These are phyloP conservation scores for Chesias legatella DNA, from an alignment of 2,888 invertebrate species.

Conservation along the genomic window DNA sequence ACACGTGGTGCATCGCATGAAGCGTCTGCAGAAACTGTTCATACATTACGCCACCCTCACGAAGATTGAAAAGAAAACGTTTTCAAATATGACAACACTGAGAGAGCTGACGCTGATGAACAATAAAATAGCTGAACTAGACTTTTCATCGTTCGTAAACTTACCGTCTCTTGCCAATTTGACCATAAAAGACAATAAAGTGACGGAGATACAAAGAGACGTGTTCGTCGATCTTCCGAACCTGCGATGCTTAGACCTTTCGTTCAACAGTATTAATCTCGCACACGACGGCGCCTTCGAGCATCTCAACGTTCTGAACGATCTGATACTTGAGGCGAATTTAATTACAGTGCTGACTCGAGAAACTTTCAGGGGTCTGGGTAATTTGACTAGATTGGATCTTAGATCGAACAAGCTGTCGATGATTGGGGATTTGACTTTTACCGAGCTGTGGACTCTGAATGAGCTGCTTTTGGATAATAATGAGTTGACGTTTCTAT, in stretches of 20 bases:
- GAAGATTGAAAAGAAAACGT: slow-evolving; percentile 85
- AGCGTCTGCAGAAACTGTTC: slow-evolving; percentile 83
- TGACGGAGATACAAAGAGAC: slow-evolving; percentile 86
- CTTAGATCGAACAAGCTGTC: slow-evolving; percentile 87
- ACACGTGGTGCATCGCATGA: slow-evolving; percentile 83
- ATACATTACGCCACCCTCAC: slow-evolving; percentile 87
- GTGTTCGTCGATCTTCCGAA: slow-evolving; percentile 88
- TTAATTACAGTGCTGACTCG: slow-evolving; percentile 87
- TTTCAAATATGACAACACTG: slow-evolving; percentile 86
- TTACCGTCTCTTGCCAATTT: slow-evolving; percentile 85
- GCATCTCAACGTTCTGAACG: slow-evolving; percentile 85
- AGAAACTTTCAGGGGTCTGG: slow-evolving; percentile 88
- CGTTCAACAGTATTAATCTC: slow-evolving; percentile 91
- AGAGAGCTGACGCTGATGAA: slow-evolving; percentile 85
- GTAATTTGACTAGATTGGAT: slow-evolving; percentile 86
- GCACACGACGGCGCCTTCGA: slow-evolving; percentile 93
- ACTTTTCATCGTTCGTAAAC: slow-evolving; percentile 86
- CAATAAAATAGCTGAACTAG: slow-evolving; percentile 85
- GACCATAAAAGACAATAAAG: slow-evolving; percentile 88
- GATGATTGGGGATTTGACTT: slow-evolving; percentile 89
- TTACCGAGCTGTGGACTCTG: slow-evolving; percentile 88
- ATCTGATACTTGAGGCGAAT: slow-evolving; percentile 89
- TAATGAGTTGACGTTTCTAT: slow-evolving; percentile 86
- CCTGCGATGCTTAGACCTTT: slow-evolving; percentile 87
- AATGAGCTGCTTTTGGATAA: slow-evolving; percentile 86